Evolutionary conservation across 1,140 invertebrate genomes (phyloP).

Genomic region (Micrasema longulum): DNA sequence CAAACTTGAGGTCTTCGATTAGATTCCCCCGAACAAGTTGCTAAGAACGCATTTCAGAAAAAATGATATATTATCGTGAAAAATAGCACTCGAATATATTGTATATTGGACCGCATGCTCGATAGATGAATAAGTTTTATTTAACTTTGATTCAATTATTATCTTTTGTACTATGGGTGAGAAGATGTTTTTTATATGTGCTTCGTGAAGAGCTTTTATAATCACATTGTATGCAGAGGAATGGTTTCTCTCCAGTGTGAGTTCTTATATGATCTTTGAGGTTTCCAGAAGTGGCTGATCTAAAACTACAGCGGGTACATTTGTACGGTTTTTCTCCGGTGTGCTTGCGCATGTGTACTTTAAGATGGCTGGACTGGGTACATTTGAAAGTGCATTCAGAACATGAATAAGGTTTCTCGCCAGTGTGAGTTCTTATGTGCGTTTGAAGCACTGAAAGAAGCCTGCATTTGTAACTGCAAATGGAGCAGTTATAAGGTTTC

Average conservation of each 20-base stretch:
- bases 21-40: too few relatives aligned
- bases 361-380: not conserved
- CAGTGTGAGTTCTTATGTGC: not conserved
- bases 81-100: too few relatives aligned
- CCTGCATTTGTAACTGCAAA: not conserved
- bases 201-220: too few relatives aligned
- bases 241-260: not conserved
- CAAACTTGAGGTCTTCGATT: too few relatives aligned
- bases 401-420: constrained; percentile 15
- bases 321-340: not conserved
- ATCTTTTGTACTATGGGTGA: not conserved
- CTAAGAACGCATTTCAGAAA: too few relatives aligned
- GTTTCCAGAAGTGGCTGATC: not conserved
- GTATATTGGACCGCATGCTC: too few relatives aligned
- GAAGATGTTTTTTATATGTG: not conserved
- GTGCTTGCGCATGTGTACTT: not conserved
- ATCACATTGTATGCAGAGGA: too few relatives aligned
- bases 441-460: not conserved
- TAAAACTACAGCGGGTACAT: not conserved
- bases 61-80: too few relatives aligned
- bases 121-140: too few relatives aligned
- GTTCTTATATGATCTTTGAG: not conserved
- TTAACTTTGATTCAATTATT: too few relatives aligned
- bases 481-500: too few relatives aligned
- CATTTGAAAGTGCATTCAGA: not conserved